Evolutionary conservation across 2,113 vertebrate species (phyloP).

Genomic region (Sceloporus tristichus): DNA sequence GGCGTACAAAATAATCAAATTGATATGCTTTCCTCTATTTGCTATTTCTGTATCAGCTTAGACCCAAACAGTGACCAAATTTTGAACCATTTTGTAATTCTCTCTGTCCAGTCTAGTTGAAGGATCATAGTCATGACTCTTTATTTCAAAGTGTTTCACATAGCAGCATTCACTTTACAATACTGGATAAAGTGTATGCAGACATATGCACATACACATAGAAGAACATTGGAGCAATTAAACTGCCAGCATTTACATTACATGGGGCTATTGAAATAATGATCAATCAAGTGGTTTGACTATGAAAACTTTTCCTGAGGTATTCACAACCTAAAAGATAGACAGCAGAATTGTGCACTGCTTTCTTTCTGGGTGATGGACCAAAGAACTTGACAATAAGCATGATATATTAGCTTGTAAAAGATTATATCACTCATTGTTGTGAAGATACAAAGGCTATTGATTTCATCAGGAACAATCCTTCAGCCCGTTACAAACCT

Average conservation of each 20-base stretch:
- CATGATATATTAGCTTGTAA: constrained; percentile 32
- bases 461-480: constrained; percentile 28
- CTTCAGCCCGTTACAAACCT: neutral
- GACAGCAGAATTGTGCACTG: constrained; percentile 19
- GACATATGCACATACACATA: neutral
- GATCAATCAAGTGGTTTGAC: neutral
- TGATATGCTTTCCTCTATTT: neutral
- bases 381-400: constrained; percentile 13
- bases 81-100: neutral
- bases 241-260: neutral
- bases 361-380: constrained; percentile 18
- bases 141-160: neutral
- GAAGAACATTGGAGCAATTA: neutral
- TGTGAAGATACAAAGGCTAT: constrained; percentile 54
- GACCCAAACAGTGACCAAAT: neutral
- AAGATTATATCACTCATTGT: constrained; percentile 39
- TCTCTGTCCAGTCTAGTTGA: neutral
- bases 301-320: accelerated
- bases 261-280: neutral
- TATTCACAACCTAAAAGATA: neutral
- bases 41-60: no score
- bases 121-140: accelerated
- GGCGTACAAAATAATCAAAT: neutral
- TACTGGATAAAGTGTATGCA: accelerated
- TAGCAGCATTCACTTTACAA: neutral